Conservation (phyloP, 2,797 vertebrate species). For the Enteromius thamalakanensis region DNA sequence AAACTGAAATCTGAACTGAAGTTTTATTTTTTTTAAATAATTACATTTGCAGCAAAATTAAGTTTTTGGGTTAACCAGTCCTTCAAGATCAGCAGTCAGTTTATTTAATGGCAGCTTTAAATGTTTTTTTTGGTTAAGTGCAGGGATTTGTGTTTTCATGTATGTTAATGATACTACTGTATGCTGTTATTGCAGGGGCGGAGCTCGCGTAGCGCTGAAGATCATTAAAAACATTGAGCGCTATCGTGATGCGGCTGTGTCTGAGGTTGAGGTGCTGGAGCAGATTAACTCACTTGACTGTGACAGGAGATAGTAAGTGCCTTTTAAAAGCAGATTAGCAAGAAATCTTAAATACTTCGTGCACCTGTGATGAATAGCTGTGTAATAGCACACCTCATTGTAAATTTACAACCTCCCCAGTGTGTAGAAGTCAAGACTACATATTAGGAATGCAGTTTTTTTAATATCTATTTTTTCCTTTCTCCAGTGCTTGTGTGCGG, state of each 20-base stretch:
- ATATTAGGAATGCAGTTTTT: not conserved
- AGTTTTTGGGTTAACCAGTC: not conserved
- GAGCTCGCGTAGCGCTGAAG: constrained; percentile 88
- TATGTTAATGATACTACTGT: not conserved
- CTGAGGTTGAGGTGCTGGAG: constrained; percentile 90
- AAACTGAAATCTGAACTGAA: too few species aligned
- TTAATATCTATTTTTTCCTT: not conserved
- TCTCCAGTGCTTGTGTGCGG: constrained; percentile 86
- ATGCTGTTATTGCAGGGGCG: constrained; percentile 66
- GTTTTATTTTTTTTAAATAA: too few species aligned
- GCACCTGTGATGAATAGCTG: not conserved
- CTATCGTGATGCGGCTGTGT: constrained; percentile 87
- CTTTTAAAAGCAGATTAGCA: constrained; percentile 13
- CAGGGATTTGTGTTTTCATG: not conserved
- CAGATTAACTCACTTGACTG: constrained; percentile 88
- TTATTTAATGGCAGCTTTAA: not conserved
- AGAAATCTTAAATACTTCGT: not conserved
- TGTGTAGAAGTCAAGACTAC: not conserved
- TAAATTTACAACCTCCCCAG: constrained; percentile 3
- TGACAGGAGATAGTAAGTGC: constrained; percentile 87
- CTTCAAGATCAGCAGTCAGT: not conserved
- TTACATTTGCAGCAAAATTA: not conserved
- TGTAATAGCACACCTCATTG: not conserved
- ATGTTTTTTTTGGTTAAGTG: not conserved
- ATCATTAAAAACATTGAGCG: constrained; percentile 89